Evolutionary conservation across 2,797 vertebrate species (phyloP).

Genomic region (Phyllotis vaccarum): DNA sequence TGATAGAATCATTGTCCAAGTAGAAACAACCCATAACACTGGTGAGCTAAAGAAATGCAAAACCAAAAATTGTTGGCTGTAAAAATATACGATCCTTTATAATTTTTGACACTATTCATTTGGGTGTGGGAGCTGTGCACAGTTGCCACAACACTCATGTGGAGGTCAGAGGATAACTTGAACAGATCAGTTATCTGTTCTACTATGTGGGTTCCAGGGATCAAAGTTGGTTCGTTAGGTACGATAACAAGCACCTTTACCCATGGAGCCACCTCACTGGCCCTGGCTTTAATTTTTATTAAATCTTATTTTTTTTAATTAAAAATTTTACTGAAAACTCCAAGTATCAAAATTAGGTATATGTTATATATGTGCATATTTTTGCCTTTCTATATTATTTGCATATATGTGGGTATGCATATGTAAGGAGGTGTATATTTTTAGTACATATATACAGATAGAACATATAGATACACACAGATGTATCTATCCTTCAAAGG

Average conservation of each 20-base stretch:
- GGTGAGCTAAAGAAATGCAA: not conserved
- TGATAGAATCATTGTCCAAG: not conserved
- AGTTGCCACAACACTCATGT: not conserved
- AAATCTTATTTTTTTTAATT: not conserved
- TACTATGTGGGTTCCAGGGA: too few species aligned
- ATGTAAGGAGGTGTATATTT: not conserved
- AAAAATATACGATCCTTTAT: not conserved
- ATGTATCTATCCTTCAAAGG: slow-evolving; percentile 34
- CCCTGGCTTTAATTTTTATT: not conserved
- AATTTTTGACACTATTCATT: not conserved
- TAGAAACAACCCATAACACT: not conserved
- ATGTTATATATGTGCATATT: not conserved
- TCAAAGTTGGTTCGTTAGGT: not conserved
- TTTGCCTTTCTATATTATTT: not conserved
- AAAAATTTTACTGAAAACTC: slow-evolving; percentile 42
- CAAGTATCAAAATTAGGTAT: slow-evolving; percentile 24
- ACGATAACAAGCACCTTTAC: not conserved
- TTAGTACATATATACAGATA: not conserved
- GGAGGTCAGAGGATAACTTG: not conserved
- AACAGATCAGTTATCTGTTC: not conserved
- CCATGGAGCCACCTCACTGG: not conserved
- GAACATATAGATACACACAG: not conserved
- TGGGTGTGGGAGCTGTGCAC: not conserved
- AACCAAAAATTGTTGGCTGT: not conserved
- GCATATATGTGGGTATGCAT: too few species aligned